Conservation (phyloP, 2,113 vertebrate species). For the Xyrauchen texanus region DNA sequence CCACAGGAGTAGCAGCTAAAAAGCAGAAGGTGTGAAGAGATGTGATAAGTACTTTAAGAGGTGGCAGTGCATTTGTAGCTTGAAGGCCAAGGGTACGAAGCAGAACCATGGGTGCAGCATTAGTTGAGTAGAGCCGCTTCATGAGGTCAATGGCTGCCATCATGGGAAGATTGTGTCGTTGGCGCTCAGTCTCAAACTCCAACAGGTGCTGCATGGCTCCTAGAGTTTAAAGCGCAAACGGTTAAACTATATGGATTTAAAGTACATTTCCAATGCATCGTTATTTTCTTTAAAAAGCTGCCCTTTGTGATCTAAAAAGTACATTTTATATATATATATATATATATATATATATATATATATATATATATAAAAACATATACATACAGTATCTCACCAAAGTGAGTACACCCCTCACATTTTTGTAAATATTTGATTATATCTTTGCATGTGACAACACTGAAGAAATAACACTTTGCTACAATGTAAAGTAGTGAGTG, state of each 20-base stretch:
- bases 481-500: too few relatives aligned
- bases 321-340: too few relatives aligned
- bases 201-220: conserved; percentile 89
- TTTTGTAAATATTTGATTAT: too few relatives aligned
- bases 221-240: conserved; percentile 58
- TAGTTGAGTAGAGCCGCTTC: conserved; percentile 91
- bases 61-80: conserved; percentile 85
- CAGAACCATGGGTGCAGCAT: conserved; percentile 80
- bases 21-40: neutral
- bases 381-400: too few relatives aligned
- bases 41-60: conserved; percentile 80
- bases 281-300: too few relatives aligned
- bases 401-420: too few relatives aligned
- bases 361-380: too few relatives aligned
- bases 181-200: conserved; percentile 88
- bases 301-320: too few relatives aligned
- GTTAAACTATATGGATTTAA: neutral
- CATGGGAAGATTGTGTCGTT: conserved; percentile 91
- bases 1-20: too few relatives aligned
- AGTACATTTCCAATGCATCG: neutral
- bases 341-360: too few relatives aligned
- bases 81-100: conserved; percentile 91
- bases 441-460: too few relatives aligned
- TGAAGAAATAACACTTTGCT: too few relatives aligned
- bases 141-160: conserved; percentile 87